Evolutionary conservation across 2,113 vertebrate genomes (phyloP), one percentile per base, ranked within the genome.

Genomic region (Cercopithecus mona): DNA sequence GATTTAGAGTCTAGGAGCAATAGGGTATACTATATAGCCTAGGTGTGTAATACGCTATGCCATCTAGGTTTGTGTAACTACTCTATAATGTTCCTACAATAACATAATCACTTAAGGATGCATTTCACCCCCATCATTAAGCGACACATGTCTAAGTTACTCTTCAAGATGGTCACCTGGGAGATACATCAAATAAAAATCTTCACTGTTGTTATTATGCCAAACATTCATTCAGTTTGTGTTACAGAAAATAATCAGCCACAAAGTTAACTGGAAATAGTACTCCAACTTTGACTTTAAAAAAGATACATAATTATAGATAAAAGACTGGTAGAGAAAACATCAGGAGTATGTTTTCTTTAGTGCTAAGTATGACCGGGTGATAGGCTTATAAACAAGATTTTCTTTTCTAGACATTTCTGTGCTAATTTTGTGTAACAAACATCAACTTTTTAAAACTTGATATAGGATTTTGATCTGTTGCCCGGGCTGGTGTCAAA

Each of bases 191-290:
- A 86, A 95, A 52, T 23, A 25, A 59, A 95, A 92, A 48, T 68
- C 84, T 83, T 90, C 89, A 57, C 20, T 94, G 73, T 52, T 75
- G 73, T 52, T 75, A 68, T 52, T 52, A 59, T 48, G 32, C 7
- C 30, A 64, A 95, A 89, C 61, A 92, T 50, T n/a, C 66, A 75
- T n/a, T 97, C 43, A 61, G 23, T 38, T 38, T 95, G 59, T 66
- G 23, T 72, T 55, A 92, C 2, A 86, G 78, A 93, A 89, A 94
- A 96, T 84, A 92, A 88, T 70, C 30, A 79, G 64, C 45, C 96
- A 95, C 59, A 86, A 95, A 92, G 38, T 75, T 91, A 84, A 92
- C 16, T 52, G 9, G 35, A 94, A 43, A 89, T 0, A 64, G 14
- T 38, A 66, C 64, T 93, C 59, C 25, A 73, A 93, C 35, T 78